Conservation (phyloP, 2,797 vertebrate genomes). For the Sus cebifrons region DNA sequence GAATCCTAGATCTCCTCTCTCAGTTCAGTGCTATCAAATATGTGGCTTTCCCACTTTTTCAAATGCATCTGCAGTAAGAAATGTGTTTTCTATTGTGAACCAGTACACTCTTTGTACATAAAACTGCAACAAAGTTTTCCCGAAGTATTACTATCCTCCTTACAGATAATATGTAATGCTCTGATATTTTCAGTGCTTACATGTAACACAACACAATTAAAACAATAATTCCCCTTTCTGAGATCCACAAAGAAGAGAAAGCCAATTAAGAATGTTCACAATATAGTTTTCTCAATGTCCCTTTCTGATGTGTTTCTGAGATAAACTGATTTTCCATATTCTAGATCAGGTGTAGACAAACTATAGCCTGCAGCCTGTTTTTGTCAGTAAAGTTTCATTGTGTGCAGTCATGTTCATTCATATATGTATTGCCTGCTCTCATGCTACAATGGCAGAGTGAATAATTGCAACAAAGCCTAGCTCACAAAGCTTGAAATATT, state of each 20-base stretch:
- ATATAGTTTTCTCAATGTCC: background rate
- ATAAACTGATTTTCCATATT: constrained; percentile 14
- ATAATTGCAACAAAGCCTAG: background rate
- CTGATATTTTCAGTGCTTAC: background rate
- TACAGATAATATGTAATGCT: background rate
- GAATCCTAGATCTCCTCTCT: background rate
- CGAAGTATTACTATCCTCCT: background rate
- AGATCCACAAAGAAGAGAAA: background rate
- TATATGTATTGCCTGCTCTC: background rate
- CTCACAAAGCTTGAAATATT: background rate
- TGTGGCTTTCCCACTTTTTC: background rate
- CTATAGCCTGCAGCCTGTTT: background rate
- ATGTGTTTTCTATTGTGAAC: background rate
- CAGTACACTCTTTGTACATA: background rate
- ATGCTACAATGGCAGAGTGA: background rate
- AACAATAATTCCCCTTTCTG: background rate
- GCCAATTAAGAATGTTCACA: background rate
- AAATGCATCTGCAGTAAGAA: background rate
- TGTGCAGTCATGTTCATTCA: background rate
- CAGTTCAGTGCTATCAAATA: background rate
- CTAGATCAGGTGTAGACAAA: background rate
- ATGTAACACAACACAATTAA: background rate
- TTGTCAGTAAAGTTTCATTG: constrained; percentile 7
- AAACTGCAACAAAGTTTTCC: background rate
- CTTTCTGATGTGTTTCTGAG: background rate